Base-by-base conservation (phyloP, 2,797 vertebrate species). In the Coregonus suidteri region DNA sequence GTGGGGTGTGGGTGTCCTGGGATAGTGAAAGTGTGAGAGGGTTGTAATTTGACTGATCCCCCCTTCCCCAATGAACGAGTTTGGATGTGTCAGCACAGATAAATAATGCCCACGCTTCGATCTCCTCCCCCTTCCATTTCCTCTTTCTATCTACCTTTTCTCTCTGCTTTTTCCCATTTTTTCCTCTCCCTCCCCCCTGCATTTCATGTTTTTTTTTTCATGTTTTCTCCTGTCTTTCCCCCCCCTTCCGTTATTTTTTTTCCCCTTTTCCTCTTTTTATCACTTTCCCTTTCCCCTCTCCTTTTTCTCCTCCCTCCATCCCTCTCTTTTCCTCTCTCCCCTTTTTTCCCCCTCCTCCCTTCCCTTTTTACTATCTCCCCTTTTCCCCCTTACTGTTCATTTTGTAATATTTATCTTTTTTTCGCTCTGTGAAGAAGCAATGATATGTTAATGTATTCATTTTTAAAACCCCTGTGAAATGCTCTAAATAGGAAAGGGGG, bases 71-170 rank as follows among this genome's bases (percentile, higher is more conserved):
- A n/a, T n/a, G n/a, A n/a, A n/a, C n/a, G n/a, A n/a, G n/a, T n/a
- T n/a, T n/a, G n/a, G n/a, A 90, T 92, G 91, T 92, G 91, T 93
- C 93, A 93, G 92, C 93, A 91, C 81, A 84, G 85, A 93, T 93
- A 90, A 93, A 93, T 93, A 92, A 93, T 93, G 91, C 90, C 92
- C 89, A 83, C 85, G 81, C 84, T 84, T 75, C 86, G 72, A 83
- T 71, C 31, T n/a, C n/a, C n/a, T n/a, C n/a, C n/a, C n/a, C n/a
- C n/a, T n/a, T n/a, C n/a, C n/a, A n/a, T n/a, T n/a, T n/a, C n/a
- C n/a, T n/a, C n/a, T n/a, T n/a, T 41, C 71, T 82, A 79, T 67
- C 62, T 67, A 18, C 20, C 34, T 16, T 67, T 64, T 25, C 35
- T 79, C 84, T 76, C 81, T 85, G 88, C 89, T 87, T 83, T 85